Evolutionary conservation across 2,797 vertebrate genomes (phyloP).

Genomic region (Schizothorax lantsangensis): DNA sequence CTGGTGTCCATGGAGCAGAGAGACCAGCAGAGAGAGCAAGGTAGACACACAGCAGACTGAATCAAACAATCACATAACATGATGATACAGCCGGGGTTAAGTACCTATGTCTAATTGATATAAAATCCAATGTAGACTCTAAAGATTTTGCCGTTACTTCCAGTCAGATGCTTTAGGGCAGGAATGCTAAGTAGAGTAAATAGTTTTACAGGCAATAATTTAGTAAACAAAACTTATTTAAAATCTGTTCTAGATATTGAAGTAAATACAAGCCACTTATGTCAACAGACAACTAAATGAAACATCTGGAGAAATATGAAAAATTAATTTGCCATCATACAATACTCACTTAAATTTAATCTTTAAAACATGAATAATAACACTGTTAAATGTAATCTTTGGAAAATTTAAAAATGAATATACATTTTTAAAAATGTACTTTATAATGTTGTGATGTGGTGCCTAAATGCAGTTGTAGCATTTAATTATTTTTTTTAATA

Average conservation of each 20-base stretch:
- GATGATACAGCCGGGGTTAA: neutral
- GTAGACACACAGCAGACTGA: constrained; percentile 70
- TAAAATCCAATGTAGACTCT: neutral
- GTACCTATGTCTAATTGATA: neutral
- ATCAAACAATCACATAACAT: constrained; percentile 2
- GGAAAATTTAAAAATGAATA: no score
- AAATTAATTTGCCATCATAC: no score
- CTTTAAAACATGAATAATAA: neutral
- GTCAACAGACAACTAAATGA: neutral
- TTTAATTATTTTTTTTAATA: neutral
- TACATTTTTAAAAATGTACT: neutral
- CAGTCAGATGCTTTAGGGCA: neutral
- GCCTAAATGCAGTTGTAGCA: neutral
- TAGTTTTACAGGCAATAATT: neutral
- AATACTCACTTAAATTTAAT: neutral
- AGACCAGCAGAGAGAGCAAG: constrained; percentile 98
- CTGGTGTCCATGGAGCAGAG: constrained; percentile 99
- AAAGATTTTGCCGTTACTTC: neutral
- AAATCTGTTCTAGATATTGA: neutral
- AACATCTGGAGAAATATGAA: constrained; percentile 4
- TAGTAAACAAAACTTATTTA: neutral
- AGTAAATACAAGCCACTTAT: neutral
- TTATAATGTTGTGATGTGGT: neutral
- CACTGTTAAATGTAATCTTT: neutral
- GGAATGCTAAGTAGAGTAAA: neutral